Percentiles rank a stretch among this genome's conserved stretches.
Evolutionary conservation across 2,113 vertebrate species (phyloP).

Genomic region (Rutilus rutilus): DNA sequence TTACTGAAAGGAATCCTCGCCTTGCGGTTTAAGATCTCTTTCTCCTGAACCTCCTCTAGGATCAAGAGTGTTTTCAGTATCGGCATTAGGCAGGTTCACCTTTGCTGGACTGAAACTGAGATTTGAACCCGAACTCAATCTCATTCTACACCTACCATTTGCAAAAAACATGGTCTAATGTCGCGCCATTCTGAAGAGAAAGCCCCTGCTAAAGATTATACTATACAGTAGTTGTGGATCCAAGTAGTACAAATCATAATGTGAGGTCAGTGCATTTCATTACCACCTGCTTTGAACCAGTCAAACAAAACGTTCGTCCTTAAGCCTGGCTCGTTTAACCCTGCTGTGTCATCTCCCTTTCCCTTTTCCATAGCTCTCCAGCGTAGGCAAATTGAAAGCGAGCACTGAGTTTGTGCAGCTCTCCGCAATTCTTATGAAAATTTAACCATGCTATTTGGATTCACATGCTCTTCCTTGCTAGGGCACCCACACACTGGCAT

Average conservation of each 20-base stretch:
- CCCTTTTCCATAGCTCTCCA: background rate
- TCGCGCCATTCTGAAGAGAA: background rate
- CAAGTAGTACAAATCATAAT: background rate
- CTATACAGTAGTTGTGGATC: background rate
- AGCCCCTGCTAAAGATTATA: background rate
- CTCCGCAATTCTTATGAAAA: slow-evolving; percentile 69
- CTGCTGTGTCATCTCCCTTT: slow-evolving; percentile 21
- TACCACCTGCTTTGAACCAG: background rate
- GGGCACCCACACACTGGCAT: slow-evolving; percentile 69
- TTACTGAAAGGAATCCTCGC: slow-evolving; percentile 34
- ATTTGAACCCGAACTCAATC: background rate
- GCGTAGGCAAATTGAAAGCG: slow-evolving; percentile 61
- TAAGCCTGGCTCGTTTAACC: slow-evolving; percentile 63
- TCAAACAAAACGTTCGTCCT: slow-evolving; percentile 4
- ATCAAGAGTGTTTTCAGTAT: slow-evolving; percentile 30
- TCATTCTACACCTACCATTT: background rate
- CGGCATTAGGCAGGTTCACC: slow-evolving; percentile 1
- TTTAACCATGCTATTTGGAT: slow-evolving; percentile 77
- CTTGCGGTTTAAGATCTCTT: slow-evolving; percentile 24
- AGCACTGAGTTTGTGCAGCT: slow-evolving; percentile 71
- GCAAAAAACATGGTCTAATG: background rate
- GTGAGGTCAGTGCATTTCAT: background rate
- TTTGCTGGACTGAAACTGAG: slow-evolving; percentile 5
- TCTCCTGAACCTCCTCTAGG: background rate
- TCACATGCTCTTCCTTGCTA: slow-evolving; percentile 70